Base-by-base conservation (phyloP, 2,888 invertebrate species). In the Xestia xanthographa region DNA sequence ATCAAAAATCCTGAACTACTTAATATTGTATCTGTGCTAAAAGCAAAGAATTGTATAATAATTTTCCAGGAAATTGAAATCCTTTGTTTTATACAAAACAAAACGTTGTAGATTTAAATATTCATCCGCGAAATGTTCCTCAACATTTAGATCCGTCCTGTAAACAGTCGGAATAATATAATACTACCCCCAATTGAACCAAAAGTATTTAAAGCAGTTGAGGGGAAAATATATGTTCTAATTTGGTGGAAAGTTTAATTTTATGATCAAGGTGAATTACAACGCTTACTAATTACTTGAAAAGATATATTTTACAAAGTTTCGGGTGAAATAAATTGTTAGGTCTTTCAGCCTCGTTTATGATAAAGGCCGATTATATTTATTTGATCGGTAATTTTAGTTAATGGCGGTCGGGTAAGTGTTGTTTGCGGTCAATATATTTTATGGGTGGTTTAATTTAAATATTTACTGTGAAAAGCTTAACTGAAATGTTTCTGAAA, bases 221-320 rank as follows among this genome's bases (percentile, higher is more conserved):
- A 50, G 22, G 63, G 26, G 34, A 12, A 81, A 82, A 82, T 73
- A 38, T 77, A 60, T 77, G 83, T 65, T 82, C 65, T 71, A 86
- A 86, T 83, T 77, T 82, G 6, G 43, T 71, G 2, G 63, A 62
- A 85, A 82, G 83, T 85, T 85, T 20, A n/a, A 77, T 82, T 82
- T 82, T 82, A 82, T 70, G 86, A 82, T 65, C 82, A 82, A 53
- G 41, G 77, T 77, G 68, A 85, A 70, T 82, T 82, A 82, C 77
- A 70, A 43, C 62, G 56, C 50, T 66, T 29, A 48, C 41, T 82
- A 82, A 82, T 82, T 82, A 77, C 63, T 82, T 86, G 26, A 26
- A 29, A 63, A 62, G 63, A 65, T 45, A 82, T 77, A 86, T 77
- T 82, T 85, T 26, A 70, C 29, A 0, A 68, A 82, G 69, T 85